Evolutionary conservation across 2,888 invertebrate species (phyloP), one percentile per base, ranked within the genome.

Genomic region (Asteroscopus sphinx): DNA sequence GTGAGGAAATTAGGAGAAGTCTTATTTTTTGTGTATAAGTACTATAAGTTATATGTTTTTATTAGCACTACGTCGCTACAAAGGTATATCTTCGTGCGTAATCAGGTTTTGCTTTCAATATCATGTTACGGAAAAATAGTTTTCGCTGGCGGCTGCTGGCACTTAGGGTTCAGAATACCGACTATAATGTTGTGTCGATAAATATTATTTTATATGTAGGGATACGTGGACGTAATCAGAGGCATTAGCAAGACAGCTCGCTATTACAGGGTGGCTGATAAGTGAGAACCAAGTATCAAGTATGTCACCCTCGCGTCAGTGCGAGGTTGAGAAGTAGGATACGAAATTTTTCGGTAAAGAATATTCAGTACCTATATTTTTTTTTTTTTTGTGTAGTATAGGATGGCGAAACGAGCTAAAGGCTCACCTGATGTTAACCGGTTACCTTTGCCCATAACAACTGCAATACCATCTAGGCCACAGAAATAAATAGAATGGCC

Each of bases 21-120:
- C 13, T 2, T 48, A 2, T 37, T 35, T 48, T 28, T 28, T 28
- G 3, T 8, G 26, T 26, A 8, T 26, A 8, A 8, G 6, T 8
- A n/a, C n/a, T 26, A 26, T 42, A 48, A 47, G 41, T 47, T 55
- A 42, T 33, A 28, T 30, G 17, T 46, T 53, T 47, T 40, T 55
- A 40, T 42, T 11, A 36, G 12, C 37, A 15, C 8, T 49, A 16
- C 30, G 32, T 54, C 8, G 36, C 12, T 35, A 15, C 11, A 26
- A 40, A 21, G 30, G 37, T 30, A 1, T 9, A 36, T 25, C 3
- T 52, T 21, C 28, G 32, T 39, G 30, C n/a, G 25, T 42, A 42
- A 55, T 48, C 25, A 21, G 28, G 30, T 30, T 48, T 42, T 41
- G 39, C 17, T 35, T 21, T 54, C 13, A 28, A 30, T 35, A 32